Base-by-base conservation (phyloP, 1,140 invertebrate species). In the Papilio helenus region DNA sequence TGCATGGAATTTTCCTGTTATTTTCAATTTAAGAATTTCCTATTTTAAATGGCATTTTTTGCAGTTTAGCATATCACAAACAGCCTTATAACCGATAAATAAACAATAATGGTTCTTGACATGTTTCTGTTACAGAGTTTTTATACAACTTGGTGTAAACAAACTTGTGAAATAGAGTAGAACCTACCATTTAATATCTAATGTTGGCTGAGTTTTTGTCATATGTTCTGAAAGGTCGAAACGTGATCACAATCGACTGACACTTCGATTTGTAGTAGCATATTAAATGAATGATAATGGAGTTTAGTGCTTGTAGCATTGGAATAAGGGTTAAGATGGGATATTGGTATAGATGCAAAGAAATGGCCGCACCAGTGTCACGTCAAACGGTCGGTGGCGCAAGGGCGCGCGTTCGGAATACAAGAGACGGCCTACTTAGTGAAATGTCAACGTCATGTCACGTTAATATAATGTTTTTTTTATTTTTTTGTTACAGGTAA, bases 401-500 rank as follows among this genome's bases (percentile, higher is more conserved):
- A 92, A 92, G 88, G 87, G 85, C 84, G 82, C 80, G 84, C 87
- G 82, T 79, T 79, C 79, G 61, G 90, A 90, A 90, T 92, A 86
- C 80, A 78, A 81, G 81, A 89, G 61, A 68, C 85, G 88, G 81
- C 89, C 90, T 89, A 92, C 88, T 89, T 91, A 83, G 65, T 68
- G 76, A 87, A 89, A 89, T 90, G 90, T 88, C 87, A 89, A 87
- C 88, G 87, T 86, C 79, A 79, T 80, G 72, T 83, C 73, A 74
- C 82, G 76, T 82, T 80, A 81, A 80, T 85, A 79, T 84, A 83
- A 88, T 86, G 79, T 84, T 88, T 26, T 68, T 83, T 82, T 86
- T 81, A 74, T 72, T 82, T 87, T n/a, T 87, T 88, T 88, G 83
- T 92, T 92, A 83, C 90, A 90, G 89, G 90, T 92, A 90, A 26